Percentiles rank a stretch among this genome's conserved stretches.
These are phyloP conservation scores for rabbit (Oryctolagus cuniculus) DNA, from an alignment of 2,113 vertebrate species.

Conservation along the genomic window mOryCun1.1 NC_091444.1:34475501-34476000, in stretches of 20 bases:
- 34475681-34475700: not conserved
- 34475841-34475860: no score
- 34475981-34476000: no score
- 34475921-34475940: no score
- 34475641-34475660: not conserved
- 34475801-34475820: no score
- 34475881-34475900: no score
- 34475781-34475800: no score
- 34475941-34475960: no score
- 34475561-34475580: conserved; percentile 86
- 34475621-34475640: not conserved
- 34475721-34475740: not conserved
- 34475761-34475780: not conserved
- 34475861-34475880: no score
- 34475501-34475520: conserved; percentile 89
- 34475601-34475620: not conserved
- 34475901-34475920: no score
- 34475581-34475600: not conserved
- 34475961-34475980: no score
- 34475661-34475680: not conserved
- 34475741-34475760: not conserved
- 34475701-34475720: not conserved
- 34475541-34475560: conserved; percentile 90
- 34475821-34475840: no score
- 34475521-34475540: conserved; percentile 92